Conservation (phyloP, 2,888 invertebrate genomes). For the Crocallis elinguaria region DNA sequence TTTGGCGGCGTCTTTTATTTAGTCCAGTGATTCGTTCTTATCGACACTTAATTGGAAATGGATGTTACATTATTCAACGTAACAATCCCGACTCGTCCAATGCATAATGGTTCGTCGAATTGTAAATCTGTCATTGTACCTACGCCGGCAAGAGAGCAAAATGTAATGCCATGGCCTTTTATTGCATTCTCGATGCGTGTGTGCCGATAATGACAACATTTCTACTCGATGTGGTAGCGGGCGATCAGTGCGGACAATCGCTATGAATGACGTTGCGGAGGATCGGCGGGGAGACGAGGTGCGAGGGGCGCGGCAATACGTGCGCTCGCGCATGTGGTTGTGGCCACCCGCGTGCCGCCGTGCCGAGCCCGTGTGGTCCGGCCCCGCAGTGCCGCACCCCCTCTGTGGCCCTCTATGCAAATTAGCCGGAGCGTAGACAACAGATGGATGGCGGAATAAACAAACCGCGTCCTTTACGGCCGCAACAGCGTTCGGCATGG, state of each 20-base stretch:
- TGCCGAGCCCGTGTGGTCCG: conserved; percentile 85
- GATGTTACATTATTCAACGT: conserved; percentile 50
- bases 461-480: conserved; percentile 78
- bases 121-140: conserved; percentile 59
- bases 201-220: conserved; percentile 80
- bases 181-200: conserved; percentile 75
- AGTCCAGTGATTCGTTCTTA: conserved; percentile 41
- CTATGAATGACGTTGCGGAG: conserved; percentile 80
- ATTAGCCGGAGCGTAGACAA: conserved; percentile 83
- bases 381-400: conserved; percentile 49
- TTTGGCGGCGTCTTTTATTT: conserved; percentile 52
- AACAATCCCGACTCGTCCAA: conserved; percentile 40
- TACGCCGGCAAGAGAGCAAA: conserved; percentile 53
- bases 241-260: conserved; percentile 78
- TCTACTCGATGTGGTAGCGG: conserved; percentile 78
- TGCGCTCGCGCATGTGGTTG: conserved; percentile 79
- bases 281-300: conserved; percentile 45
- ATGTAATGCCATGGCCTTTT: conserved; percentile 61
- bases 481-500: conserved; percentile 43
- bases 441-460: conserved; percentile 85
- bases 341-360: conserved; percentile 84
- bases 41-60: conserved; percentile 39
- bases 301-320: conserved; percentile 58
- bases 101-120: conserved; percentile 44
- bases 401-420: conserved; percentile 78